Evolutionary conservation across 2,113 vertebrate species (phyloP), one percentile per base, ranked within the genome.

Genomic region (Murina feae): DNA sequence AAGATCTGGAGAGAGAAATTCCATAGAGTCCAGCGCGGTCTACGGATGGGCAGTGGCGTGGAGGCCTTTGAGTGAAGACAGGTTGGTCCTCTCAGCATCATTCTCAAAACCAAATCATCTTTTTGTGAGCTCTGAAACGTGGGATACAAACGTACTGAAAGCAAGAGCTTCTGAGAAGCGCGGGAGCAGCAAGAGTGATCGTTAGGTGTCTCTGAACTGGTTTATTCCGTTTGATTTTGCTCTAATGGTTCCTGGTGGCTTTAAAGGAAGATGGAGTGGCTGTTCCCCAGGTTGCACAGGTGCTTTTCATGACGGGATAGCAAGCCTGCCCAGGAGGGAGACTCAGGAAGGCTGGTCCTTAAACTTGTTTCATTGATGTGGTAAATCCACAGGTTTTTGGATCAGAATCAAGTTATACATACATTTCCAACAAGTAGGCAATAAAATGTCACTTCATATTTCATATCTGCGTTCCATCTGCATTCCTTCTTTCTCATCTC

Each of bases 1-100:
- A 63, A 91, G 93, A 94, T 92, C 47, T 78, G 79, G 94, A 86
- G 89, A 87, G 86, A 93, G 0, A 91, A 94, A 96, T 65, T 37
- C 66, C 82, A 75, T 6, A 35, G 60, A 69, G 74, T 66, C 3
- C 25, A 90, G 89, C 25, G 0, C 7, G 92, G 47, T 20, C 1
- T 86, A n/a, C 2, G 44, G 44, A 21, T 91, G 21, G 92, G 5
- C 49, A 92, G 32, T 17, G 44, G 32, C 81, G 60, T 4, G 71
- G 5, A 95, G 32, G 63, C 0, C 51, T 89, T 66, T 82, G 58
- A 87, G n/a, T 75, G 94, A 74, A 55, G 93, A 89, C 8, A 87
- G 9, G 75, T 75, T 32, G 44, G 49, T 89, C 49, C 95, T 69
- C 82, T 83, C 86, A 96, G 18, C 74, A 91, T 18, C 4, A 0